These are phyloP conservation scores for Drosophila biarmipes DNA, from an alignment of 1,140 invertebrate genomes.

Conservation along the genomic window DNA sequence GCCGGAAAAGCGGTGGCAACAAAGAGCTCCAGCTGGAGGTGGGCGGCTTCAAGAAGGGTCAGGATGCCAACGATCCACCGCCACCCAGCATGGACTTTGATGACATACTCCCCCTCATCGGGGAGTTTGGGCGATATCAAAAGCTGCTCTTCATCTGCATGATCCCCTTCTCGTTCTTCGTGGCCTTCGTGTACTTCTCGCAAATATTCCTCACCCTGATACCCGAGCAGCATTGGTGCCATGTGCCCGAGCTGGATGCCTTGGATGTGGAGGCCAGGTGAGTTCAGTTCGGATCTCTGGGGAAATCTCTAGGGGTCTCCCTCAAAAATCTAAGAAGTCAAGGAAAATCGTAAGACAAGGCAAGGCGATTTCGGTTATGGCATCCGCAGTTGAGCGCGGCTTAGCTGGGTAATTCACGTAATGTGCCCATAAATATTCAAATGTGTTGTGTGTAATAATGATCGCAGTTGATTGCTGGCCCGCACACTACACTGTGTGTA, in stretches of 20 bases:
- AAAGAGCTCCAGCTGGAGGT: constrained; percentile 69
- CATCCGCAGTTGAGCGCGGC: constrained; percentile 18
- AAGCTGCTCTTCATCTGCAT: constrained; percentile 93
- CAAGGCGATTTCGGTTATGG: constrained; percentile 22
- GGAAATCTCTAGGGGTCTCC: constrained; percentile 19
- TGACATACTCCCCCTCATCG: constrained; percentile 92
- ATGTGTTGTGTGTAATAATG: constrained; percentile 34
- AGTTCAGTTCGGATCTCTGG: constrained; percentile 67
- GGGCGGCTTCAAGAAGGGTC: constrained; percentile 40
- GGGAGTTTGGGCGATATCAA: constrained; percentile 95
- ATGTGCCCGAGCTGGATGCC: constrained; percentile 88
- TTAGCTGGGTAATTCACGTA: constrained; percentile 33
- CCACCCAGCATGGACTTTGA: constrained; percentile 89
- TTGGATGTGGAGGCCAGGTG: constrained; percentile 89
- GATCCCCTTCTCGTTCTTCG: constrained; percentile 93
- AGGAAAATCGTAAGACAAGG: constrained; percentile 25
- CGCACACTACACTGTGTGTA: constrained; percentile 2
- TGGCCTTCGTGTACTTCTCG: constrained; percentile 93
- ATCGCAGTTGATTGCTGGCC: constrained; percentile 19
- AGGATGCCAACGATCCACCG: constrained; percentile 30
- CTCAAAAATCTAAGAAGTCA: constrained; percentile 26
- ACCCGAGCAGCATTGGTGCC: constrained; percentile 92
- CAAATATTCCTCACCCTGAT: constrained; percentile 93
- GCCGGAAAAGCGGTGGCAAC: constrained; percentile 73
- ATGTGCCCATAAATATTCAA: constrained; percentile 51